Base-by-base conservation (phyloP, 2,113 vertebrate genomes). In the Hypocryptadius cinnamomeus region DNA sequence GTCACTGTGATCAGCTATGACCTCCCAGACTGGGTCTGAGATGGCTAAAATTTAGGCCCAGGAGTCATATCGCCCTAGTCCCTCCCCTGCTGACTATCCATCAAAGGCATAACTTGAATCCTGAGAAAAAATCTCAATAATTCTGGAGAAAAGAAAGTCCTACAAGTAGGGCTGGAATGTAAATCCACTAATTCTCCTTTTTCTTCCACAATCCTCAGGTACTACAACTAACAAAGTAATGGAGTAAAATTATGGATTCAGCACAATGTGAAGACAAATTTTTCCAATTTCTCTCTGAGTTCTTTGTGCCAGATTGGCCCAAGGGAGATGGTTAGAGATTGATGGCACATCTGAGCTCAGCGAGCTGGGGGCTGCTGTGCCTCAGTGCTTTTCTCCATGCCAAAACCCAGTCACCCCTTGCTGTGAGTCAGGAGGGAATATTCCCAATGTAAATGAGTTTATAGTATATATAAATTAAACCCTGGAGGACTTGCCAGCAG, bases 221-320 rank as follows among this genome's bases (percentile, higher is more conserved):
- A 23, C 27, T 77, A 64, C 59, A 79, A 22, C 56, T 83, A 70
- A 53, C 30, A n/a, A 84, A 72, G 40, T 27, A 60, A 60, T 77
- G 27, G 57, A 65, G 48, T 30, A 22, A 82, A 87, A 74, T 53
- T 30, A 77, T 59, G 59, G 48, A 77, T 77, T 86, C 37, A 28
- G 57, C 76, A 35, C 0, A 5, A 76, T 40, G 53, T 35, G 47
- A 92, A 86, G 76, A 70, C 28, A 47, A 44, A 23, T 63, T 54
- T 78, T 66, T 47, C 51, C 56, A 40, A 63, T 94, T 70, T 64
- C 39, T 74, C 33, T 61, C 37, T 51, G 64, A 83, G 44, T 47
- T 92, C 42, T 89, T 35, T 4, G 0, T 71, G 40, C 35, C 40
- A 72, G 63, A 35, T 21, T 0, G 0, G 47, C 51, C 54, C 0